Base-by-base conservation (phyloP, 2,797 vertebrate genomes). In the Lithobates sylvaticus region DNA sequence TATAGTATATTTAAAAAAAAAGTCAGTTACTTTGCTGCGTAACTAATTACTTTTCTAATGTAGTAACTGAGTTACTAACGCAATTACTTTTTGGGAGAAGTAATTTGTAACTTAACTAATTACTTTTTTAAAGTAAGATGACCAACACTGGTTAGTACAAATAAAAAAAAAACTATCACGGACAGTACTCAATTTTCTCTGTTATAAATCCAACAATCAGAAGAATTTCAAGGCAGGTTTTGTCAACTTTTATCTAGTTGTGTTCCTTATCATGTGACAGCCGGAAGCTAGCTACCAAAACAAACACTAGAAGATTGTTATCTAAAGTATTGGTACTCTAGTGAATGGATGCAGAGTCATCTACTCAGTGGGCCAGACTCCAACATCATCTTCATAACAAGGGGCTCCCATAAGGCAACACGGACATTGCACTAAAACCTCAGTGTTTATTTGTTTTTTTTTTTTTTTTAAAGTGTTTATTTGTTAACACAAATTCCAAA, bases 251-350 rank as follows among this genome's bases (percentile, higher is more conserved):
- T 7, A 23, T 61, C 54, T 61, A 61, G 21, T 61, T 61, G 54
- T 61, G 21, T 7, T 61, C 21, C 21, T 21, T 61, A 61, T 61
- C 54, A 7, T 23, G 54, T 61, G 18, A 23, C 54, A 9, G 18
- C 18, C 8, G 21, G 6, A 12, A 61, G 54, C 7, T 61, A 2
- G 7, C 54, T 61, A 61, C 21, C 21, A 61, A 61, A 23, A 61
- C n/a, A 61, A 23, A 61, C 54, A 61, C 12, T 58, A 72, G 9
- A 72, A 58, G 68, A 58, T 39, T 81, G 47, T 71, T 71, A 72
- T 18, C 13, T 71, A 80, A 54, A 44, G 42, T 80, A 13, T 50
- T 42, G 42, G 36, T 73, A 26, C 42, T 68, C 26, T n/a, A 39
- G 32, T 71, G 29, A 39, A 61, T 44, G 32, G 23, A 47, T 72